These are phyloP conservation scores for Formica exsecta DNA, from an alignment of 1,140 invertebrate genomes.

Conservation along the genomic window DNA sequence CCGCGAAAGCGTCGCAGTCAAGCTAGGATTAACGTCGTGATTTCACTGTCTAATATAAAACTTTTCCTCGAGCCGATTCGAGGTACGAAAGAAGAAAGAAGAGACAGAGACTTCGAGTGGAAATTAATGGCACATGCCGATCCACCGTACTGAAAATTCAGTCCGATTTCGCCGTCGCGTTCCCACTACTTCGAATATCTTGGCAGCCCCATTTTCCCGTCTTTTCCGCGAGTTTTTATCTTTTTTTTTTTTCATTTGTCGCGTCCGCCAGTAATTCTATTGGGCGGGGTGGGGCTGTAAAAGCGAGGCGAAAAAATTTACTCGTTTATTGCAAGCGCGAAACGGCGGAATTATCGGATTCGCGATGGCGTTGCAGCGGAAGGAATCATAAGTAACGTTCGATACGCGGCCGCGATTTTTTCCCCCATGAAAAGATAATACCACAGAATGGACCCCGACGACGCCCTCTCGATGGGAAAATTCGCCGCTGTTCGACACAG, in stretches of 20 bases:
- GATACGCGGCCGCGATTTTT: slow-evolving; percentile 13
- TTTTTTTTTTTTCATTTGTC: slow-evolving; percentile 32
- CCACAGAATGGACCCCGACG: not conserved
- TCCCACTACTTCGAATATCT: slow-evolving; percentile 38
- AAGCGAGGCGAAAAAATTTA: slow-evolving; percentile 54
- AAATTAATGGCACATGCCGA: slow-evolving; percentile 76
- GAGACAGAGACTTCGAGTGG: not conserved
- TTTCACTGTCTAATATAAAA: slow-evolving; percentile 76
- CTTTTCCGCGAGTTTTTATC: slow-evolving; percentile 1
- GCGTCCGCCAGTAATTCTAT: slow-evolving; percentile 42
- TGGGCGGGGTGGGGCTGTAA: not conserved
- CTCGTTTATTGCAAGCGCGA: slow-evolving; percentile 63
- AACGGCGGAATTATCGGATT: slow-evolving; percentile 71
- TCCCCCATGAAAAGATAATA: slow-evolving; percentile 27
- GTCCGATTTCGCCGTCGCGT: slow-evolving; percentile 51
- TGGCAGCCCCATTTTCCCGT: slow-evolving; percentile 7
- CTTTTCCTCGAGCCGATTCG: slow-evolving; percentile 48
- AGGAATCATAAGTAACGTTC: slow-evolving; percentile 55
- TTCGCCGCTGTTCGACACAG: not conserved
- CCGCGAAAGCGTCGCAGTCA: slow-evolving; percentile 46
- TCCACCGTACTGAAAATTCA: slow-evolving; percentile 64
- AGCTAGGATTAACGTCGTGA: slow-evolving; percentile 72
- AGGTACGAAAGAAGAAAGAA: not conserved
- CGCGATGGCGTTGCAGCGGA: slow-evolving; percentile 9
- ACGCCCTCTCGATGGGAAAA: slow-evolving; percentile 35